Evolutionary conservation across 2,797 vertebrate genomes (phyloP), one percentile per base, ranked within the genome.

Genomic region (Liasis olivaceus): DNA sequence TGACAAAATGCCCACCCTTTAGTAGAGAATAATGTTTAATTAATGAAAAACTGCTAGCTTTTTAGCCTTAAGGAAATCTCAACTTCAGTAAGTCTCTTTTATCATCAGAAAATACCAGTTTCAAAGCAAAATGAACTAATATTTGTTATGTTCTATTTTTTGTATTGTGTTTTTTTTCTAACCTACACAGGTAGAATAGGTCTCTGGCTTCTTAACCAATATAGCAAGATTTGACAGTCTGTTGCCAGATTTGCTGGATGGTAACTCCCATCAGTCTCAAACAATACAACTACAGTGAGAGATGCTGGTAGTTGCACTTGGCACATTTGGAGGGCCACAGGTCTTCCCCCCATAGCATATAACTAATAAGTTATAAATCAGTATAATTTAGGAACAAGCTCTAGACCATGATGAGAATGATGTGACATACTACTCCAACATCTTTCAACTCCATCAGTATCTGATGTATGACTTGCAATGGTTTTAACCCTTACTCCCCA

Each of bases 31-130:
- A 90, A 24, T 42, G 56, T 93, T 77, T 95, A 93, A 95, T 89
- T 90, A 90, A 63, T 81, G 47, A 92, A 94, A 95, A 20, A 60
- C 94, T 94, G 94, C 87, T 93, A 92, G 60, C 59, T 95, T 95
- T 91, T 92, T 92, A 88, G 94, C 86, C 92, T 17, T 11, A 92
- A 47, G 15, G 63, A 91, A 95, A 92, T 47, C 84, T 90, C 11
- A 86, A 47, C 17, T 24, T 94, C 11, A 14, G 90, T 42, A 93
- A 93, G 92, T 91, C 91, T 84, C 31, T 89, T 94, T 94, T 84
- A 94, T 93, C 86, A 95, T 36, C 62, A 96, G 56, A 20, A 87
- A 56, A 92, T 22, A 5, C 84, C 60, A 87, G 0, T 6, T 12
- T 92, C 63, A 22, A 2, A 94, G 93, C 93, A 89, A 89, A 88